Evolutionary conservation across 2,888 invertebrate species (phyloP), one percentile per base, ranked within the genome.

Genomic region (Suillia variegata): DNA sequence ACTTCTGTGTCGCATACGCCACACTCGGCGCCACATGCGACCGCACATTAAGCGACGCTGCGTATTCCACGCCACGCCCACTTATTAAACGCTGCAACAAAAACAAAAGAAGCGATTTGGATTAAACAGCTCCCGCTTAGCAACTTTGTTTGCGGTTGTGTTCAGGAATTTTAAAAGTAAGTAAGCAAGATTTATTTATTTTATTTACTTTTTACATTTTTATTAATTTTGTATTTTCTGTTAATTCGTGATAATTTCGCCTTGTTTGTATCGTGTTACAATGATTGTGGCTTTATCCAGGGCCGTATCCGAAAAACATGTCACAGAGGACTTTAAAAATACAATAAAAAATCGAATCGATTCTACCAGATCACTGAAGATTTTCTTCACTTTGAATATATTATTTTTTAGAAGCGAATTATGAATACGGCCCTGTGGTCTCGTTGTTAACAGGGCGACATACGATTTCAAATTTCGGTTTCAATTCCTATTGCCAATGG

Each of bases 71-170:
- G 15, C 38, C 38, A 38, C 38, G 38, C 38, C 38, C 38, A 38
- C 38, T 13, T 38, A 38, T n/a, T 13, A 38, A 38, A 38, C n/a
- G 38, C 38, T n/a, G n/a, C 10, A 38, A 13, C 38, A 38, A 13
- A 38, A 5, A 10, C 5, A 5, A 10, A 26, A 5, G n/a, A n/a
- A n/a, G n/a, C n/a, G n/a, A 38, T 4, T n/a, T 38, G 38, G 38
- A 38, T 38, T 38, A 38, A n/a, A n/a, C 15, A n/a, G 4, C 3
- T n/a, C n/a, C n/a, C n/a, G n/a, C n/a, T n/a, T n/a, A n/a, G n/a
- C n/a, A n/a, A n/a, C n/a, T n/a, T 38, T n/a, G 38, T 38, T 38
- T 38, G 38, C 38, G 38, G 38, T 38, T 38, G 38, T 38, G 38
- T n/a, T 38, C 38, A 38, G 38, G 38, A 38, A 38, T 38, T 38